These are phyloP conservation scores for Oryctes rhinoceros DNA, from an alignment of 1,140 invertebrate species.

Conservation along the genomic window DNA sequence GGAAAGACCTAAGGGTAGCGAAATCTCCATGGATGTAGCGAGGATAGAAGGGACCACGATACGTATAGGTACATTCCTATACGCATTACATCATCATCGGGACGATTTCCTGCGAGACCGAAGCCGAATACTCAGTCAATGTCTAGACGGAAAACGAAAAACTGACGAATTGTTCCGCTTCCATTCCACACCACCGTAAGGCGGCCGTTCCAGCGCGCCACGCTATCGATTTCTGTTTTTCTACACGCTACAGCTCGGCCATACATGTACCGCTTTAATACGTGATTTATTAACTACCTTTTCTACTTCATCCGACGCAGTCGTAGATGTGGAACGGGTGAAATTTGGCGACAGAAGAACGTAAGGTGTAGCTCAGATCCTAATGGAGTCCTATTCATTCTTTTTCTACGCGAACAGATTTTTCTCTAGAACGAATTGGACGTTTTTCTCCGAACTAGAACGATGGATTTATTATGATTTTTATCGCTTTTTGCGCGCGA, in stretches of 20 bases:
- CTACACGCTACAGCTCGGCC: background rate
- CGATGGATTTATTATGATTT: background rate
- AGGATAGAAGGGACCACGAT: too few relatives aligned
- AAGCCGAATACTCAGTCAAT: constrained; percentile 2
- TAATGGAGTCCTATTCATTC: background rate
- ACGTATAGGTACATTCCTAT: too few relatives aligned
- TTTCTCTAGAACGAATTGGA: background rate
- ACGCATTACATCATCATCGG: background rate
- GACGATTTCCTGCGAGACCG: background rate
- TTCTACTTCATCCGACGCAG: background rate
- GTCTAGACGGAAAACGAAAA: constrained; percentile 21
- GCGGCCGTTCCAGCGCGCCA: background rate
- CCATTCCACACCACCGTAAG: background rate
- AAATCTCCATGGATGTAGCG: too few relatives aligned
- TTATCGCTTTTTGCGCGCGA: background rate
- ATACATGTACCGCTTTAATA: background rate
- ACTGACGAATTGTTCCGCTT: constrained; percentile 12
- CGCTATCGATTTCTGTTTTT: constrained; percentile 15
- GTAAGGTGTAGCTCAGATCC: background rate
- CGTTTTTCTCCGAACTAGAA: background rate
- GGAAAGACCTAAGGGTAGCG: too few relatives aligned
- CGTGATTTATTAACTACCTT: constrained; percentile 15
- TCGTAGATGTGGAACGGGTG: too few relatives aligned
- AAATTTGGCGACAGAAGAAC: background rate
- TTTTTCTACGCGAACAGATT: background rate